phyloP scores from a whole-genome alignment of 2,797 vertebrate genomes.

The Mycteria americana region DNA sequence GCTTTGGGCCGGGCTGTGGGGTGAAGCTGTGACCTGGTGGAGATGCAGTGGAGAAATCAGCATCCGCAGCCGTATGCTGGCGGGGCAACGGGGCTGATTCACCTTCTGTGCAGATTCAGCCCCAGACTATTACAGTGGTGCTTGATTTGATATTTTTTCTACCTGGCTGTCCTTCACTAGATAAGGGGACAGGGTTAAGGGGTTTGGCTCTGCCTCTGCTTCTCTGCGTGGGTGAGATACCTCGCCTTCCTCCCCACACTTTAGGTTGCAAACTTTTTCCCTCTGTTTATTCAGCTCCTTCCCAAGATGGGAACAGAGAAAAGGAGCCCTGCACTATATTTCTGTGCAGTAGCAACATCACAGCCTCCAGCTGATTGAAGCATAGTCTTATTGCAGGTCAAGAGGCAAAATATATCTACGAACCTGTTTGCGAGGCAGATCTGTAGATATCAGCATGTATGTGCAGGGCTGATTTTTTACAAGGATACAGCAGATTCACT shows the following conservation, averaged over 20 bases:
- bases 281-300: background rate
- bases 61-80: fast-evolving
- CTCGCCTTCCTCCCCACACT: background rate
- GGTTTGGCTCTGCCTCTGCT: background rate
- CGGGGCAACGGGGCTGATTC: background rate
- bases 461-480: background rate
- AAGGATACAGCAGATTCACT: background rate
- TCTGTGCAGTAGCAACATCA: background rate
- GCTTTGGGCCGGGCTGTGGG: background rate
- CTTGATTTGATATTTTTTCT: background rate
- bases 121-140: background rate
- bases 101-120: background rate
- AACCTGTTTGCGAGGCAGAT: fast-evolving
- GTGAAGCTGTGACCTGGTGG: background rate
- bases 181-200: background rate
- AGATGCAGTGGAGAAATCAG: background rate
- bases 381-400: background rate
- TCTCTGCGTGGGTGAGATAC: background rate
- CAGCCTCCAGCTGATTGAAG: background rate
- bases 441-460: background rate
- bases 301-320: background rate
- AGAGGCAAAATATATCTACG: background rate
- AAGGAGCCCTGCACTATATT: background rate
- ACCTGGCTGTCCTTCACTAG: background rate
- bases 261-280: background rate